phyloP scores from a whole-genome alignment of 2,888 invertebrate genomes.

The Chymomyza amoena region DNA sequence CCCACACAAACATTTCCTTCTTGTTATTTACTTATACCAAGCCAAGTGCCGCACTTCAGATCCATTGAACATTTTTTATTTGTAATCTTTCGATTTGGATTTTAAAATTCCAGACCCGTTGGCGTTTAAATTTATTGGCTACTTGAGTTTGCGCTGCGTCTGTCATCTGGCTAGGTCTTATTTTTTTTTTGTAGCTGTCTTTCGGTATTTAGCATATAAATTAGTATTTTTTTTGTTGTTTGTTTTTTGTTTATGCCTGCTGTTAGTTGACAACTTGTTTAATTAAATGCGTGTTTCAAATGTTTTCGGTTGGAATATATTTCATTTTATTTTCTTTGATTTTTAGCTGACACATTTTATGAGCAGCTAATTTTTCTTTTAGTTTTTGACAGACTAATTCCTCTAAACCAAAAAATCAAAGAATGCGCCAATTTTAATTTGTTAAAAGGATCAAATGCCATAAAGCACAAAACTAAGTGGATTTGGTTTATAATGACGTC shows the following conservation, averaged over 20 bases:
- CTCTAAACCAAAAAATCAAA: conserved; percentile 26
- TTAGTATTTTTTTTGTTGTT: conserved; percentile 17
- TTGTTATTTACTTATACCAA: conserved; percentile 21
- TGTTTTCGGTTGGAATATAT: conserved; percentile 21
- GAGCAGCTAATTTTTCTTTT: background rate
- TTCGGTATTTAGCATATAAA: conserved; percentile 17
- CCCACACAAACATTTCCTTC: conserved; percentile 17
- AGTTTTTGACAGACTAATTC: conserved; percentile 43
- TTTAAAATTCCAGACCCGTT: conserved; percentile 61
- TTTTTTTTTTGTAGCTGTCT: conserved; percentile 5
- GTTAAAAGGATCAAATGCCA: conserved; percentile 24
- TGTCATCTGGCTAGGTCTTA: conserved; percentile 10
- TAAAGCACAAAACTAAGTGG: conserved; percentile 7
- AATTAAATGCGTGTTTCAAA: conserved; percentile 26
- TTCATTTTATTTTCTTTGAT: conserved; percentile 18
- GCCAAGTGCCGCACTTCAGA: conserved; percentile 57
- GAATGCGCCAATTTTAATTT: conserved; percentile 29
- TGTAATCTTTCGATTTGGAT: conserved; percentile 46
- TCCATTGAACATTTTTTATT: conserved; percentile 40
- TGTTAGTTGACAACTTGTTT: conserved; percentile 40
- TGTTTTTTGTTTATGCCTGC: conserved; percentile 9
- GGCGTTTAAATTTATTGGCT: conserved; percentile 52
- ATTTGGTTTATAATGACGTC: background rate
- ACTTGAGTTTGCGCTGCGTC: conserved; percentile 46
- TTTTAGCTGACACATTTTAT: background rate